Conservation (phyloP, 2,113 vertebrate genomes). For the Leucopsar rothschildi region DNA sequence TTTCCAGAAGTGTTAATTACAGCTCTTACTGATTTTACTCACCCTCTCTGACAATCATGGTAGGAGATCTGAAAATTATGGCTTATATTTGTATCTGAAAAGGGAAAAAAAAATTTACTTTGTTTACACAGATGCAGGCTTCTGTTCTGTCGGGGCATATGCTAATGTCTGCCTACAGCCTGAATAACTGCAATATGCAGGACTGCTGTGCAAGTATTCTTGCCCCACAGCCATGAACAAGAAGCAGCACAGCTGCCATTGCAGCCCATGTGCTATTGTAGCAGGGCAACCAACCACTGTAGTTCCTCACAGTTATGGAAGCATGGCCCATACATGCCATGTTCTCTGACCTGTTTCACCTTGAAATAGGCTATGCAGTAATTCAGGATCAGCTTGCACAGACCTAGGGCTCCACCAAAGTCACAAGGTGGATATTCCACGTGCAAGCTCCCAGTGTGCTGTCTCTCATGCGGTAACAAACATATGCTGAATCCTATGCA, state of each 20-base stretch:
- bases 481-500: neutral
- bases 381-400: neutral
- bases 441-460: neutral
- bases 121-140: neutral
- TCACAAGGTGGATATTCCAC: neutral
- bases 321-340: neutral
- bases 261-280: neutral
- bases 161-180: neutral
- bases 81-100: neutral
- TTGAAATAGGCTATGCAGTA: neutral
- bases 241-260: neutral
- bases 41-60: neutral
- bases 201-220: neutral
- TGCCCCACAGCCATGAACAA: neutral
- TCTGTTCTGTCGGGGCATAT: neutral
- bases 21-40: neutral
- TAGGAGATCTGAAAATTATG: neutral
- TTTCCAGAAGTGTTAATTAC: neutral
- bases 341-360: neutral
- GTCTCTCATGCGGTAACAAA: neutral
- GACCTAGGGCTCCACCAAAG: neutral
- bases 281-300: neutral
- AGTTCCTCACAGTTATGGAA: neutral
- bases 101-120: neutral
- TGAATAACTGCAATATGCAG: neutral